Percentiles rank a stretch among this genome's conserved stretches.
phyloP scores from a whole-genome alignment of 2,113 vertebrate genomes.

The Salvator merianae region DNA sequence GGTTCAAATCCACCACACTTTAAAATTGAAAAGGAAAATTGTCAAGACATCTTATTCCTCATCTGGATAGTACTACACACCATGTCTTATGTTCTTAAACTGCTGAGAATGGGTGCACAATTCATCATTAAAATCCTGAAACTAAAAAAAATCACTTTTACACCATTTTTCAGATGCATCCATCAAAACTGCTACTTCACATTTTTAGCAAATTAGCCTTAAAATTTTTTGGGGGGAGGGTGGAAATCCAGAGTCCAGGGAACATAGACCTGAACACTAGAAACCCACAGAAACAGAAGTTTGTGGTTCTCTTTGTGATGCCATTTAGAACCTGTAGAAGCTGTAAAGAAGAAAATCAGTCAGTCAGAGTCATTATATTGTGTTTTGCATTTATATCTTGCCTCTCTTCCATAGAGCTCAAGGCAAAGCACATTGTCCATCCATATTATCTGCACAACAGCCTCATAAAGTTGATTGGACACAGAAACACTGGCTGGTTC shows the following conservation, averaged over 20 bases:
- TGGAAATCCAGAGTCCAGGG: not conserved
- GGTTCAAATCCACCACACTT: not conserved
- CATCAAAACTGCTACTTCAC: not conserved
- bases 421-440: no score
- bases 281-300: no score
- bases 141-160: not conserved
- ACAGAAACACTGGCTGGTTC: no score
- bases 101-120: not conserved
- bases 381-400: no score
- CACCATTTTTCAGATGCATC: not conserved
- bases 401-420: no score
- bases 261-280: no score
- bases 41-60: not conserved
- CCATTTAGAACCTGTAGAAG: no score
- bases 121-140: not conserved
- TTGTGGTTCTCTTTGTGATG: no score
- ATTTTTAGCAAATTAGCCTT: not conserved
- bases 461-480: no score
- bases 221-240: not conserved
- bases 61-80: not conserved
- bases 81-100: not conserved
- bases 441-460: no score
- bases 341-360: no score
- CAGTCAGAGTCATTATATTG: no score
- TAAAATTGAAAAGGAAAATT: not conserved